Evolutionary conservation across 1,140 invertebrate species (phyloP).

Genomic region (Conopomorpha cramerella): DNA sequence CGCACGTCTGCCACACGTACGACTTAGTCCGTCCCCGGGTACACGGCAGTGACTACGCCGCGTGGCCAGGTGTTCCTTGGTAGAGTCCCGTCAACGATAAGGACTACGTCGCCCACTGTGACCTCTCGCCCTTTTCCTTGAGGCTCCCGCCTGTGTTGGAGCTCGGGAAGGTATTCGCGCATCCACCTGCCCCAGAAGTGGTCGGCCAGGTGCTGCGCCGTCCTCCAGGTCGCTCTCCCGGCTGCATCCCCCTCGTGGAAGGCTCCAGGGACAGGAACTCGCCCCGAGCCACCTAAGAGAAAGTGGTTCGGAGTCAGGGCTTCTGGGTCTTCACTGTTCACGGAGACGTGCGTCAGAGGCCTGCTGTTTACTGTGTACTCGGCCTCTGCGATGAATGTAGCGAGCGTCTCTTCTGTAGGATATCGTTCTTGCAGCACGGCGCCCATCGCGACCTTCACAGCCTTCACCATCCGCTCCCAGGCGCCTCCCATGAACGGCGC

Average conservation of each 20-base stretch:
- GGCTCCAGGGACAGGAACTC: background rate
- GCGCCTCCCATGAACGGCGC: slow-evolving; percentile 22
- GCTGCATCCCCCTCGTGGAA: background rate
- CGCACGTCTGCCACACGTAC: slow-evolving; percentile 6
- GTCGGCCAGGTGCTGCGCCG: background rate
- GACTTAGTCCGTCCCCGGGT: slow-evolving; percentile 4
- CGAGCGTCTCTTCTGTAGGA: slow-evolving; percentile 9
- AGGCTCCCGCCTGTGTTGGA: slow-evolving; percentile 11
- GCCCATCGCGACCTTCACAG: slow-evolving; percentile 11
- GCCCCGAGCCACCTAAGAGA: background rate
- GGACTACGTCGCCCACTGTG: slow-evolving; percentile 9
- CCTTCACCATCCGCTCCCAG: slow-evolving; percentile 20
- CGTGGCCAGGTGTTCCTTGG: slow-evolving; percentile 9
- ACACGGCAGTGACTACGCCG: slow-evolving; percentile 4
- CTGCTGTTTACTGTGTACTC: slow-evolving; percentile 11
- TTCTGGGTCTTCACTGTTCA: slow-evolving; percentile 1
- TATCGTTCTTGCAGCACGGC: slow-evolving; percentile 2
- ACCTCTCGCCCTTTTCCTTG: slow-evolving; percentile 4
- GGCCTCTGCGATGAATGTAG: slow-evolving; percentile 9
- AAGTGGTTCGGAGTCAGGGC: background rate
- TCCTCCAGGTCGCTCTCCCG: background rate
- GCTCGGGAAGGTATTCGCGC: background rate
- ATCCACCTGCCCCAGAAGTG: background rate
- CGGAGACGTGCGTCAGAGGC: slow-evolving; percentile 10
- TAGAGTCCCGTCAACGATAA: slow-evolving; percentile 6